Conservation (phyloP, 2,888 invertebrate species). For the Ochlodes sylvanus region DNA sequence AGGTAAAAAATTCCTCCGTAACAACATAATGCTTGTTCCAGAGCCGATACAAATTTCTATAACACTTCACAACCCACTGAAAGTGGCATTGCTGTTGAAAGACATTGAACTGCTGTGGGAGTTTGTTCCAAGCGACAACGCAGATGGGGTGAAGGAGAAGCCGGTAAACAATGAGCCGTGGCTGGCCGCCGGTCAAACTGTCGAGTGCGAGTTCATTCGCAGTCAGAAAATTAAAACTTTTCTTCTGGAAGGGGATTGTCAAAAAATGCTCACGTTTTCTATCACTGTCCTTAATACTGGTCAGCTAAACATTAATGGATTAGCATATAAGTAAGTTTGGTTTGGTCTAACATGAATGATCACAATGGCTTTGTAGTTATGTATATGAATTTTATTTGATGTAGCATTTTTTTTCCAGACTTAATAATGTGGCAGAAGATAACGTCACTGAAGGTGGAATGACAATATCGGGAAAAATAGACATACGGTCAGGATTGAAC, state of each 20-base stretch:
- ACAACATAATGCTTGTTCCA: slow-evolving; percentile 58
- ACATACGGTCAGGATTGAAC: slow-evolving; percentile 76
- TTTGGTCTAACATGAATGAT: not conserved
- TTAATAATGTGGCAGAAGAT: slow-evolving; percentile 70
- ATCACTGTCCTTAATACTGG: slow-evolving; percentile 91
- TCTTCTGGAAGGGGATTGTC: slow-evolving; percentile 84
- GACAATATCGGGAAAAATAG: slow-evolving; percentile 87
- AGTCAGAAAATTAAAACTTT: slow-evolving; percentile 85
- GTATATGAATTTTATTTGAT: not conserved
- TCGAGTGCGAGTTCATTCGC: slow-evolving; percentile 77
- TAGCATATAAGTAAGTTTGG: slow-evolving; percentile 86
- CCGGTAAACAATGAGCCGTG: slow-evolving; percentile 66
- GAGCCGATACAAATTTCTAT: slow-evolving; percentile 93
- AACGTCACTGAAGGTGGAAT: slow-evolving; percentile 67
- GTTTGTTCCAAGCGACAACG: slow-evolving; percentile 70
- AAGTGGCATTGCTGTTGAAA: slow-evolving; percentile 88
- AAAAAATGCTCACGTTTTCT: slow-evolving; percentile 87
- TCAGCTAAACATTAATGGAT: slow-evolving; percentile 89
- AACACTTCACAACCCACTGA: slow-evolving; percentile 90
- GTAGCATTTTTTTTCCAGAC: slow-evolving; percentile 50
- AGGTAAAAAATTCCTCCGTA: too few relatives aligned
- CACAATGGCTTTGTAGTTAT: too few relatives aligned
- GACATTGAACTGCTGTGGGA: slow-evolving; percentile 91
- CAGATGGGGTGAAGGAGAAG: slow-evolving; percentile 52
- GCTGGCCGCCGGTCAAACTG: slow-evolving; percentile 57